A percentile compares a stretch with the other conserved stretches of the same genome.
Evolutionary conservation across 2,888 invertebrate genomes (phyloP).

Genomic region (Melanophora roralis): DNA sequence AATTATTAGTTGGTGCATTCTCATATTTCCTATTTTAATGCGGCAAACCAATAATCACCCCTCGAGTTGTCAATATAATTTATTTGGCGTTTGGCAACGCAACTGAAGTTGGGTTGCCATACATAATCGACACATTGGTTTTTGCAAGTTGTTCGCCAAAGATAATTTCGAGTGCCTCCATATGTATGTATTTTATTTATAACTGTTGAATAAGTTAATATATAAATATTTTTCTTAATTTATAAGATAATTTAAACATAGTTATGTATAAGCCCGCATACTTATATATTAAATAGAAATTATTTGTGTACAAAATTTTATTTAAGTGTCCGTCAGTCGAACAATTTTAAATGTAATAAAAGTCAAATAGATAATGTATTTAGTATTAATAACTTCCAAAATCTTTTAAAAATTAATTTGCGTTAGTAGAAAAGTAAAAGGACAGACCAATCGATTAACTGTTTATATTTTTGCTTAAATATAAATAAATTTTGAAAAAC

Average conservation of each 20-base stretch:
- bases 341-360: neutral
- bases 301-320: neutral
- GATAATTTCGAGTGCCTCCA: conserved; percentile 58
- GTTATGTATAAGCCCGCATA: neutral
- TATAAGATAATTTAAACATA: neutral
- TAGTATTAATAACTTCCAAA: neutral
- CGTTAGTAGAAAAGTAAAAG: neutral
- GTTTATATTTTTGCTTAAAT: conserved; percentile 11
- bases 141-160: conserved; percentile 51
- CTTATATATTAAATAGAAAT: no score
- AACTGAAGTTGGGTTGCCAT: no score
- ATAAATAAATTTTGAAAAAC: neutral
- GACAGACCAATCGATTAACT: neutral
- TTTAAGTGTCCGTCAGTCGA: neutral
- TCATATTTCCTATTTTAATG: no score
- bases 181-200: conserved; percentile 21
- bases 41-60: no score
- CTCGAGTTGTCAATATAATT: no score
- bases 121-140: no score
- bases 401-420: neutral
- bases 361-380: neutral
- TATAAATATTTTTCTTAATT: neutral
- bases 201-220: neutral
- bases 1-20: no score
- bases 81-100: no score